Conservation (phyloP, 2,797 vertebrate species). For the Morus bassanus region DNA sequence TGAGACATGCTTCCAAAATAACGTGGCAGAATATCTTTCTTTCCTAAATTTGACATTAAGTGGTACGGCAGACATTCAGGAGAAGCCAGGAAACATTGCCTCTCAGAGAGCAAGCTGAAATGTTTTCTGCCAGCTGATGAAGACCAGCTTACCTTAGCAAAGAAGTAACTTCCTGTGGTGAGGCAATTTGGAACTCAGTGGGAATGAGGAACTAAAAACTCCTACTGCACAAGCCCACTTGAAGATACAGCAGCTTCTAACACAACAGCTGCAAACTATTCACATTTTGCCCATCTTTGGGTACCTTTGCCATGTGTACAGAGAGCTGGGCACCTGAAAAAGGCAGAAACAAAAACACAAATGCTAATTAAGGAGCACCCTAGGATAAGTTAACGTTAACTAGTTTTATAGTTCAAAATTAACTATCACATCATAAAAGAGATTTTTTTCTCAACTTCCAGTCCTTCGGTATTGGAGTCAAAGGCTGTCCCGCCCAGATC, state of each 20-base stretch:
- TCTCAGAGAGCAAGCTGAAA: background rate
- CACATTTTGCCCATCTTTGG: background rate
- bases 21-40: fast-evolving
- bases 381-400: background rate
- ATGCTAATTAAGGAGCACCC: background rate
- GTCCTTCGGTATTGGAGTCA: fast-evolving
- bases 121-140: background rate
- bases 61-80: fast-evolving
- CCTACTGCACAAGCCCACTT: background rate
- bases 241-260: background rate
- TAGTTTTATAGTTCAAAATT: background rate
- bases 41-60: background rate
- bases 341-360: background rate
- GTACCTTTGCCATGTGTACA: background rate
- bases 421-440: background rate
- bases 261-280: background rate
- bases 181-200: background rate
- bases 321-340: background rate
- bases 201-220: background rate
- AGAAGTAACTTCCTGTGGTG: background rate
- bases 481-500: fast-evolving
- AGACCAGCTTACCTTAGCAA: background rate
- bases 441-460: background rate
- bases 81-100: background rate
- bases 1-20: background rate